phyloP scores from a whole-genome alignment of 2,113 vertebrate species.

The Eulemur rufifrons region DNA sequence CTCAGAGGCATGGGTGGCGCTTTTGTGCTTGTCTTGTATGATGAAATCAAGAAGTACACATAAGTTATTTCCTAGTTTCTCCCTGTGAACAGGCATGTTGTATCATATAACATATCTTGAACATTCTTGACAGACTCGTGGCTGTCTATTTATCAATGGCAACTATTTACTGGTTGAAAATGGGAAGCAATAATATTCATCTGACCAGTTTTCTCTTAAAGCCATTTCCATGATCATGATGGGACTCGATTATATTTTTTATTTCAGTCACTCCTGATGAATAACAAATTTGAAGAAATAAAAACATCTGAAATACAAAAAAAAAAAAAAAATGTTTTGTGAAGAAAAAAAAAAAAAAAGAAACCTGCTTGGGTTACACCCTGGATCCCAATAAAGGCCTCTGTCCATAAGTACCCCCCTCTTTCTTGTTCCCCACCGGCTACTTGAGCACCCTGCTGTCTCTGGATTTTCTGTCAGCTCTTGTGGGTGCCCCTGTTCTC shows the following conservation, averaged over 20 bases:
- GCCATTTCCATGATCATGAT: conserved; percentile 83
- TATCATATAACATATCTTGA: conserved; percentile 89
- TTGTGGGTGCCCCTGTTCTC: no score
- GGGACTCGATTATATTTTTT: conserved; percentile 86
- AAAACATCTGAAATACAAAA: conserved; percentile 57
- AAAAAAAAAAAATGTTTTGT: no score
- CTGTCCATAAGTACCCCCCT: no score
- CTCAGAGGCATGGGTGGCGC: conserved; percentile 97
- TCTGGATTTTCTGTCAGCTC: no score
- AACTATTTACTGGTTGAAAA: conserved; percentile 89
- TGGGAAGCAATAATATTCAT: conserved; percentile 81
- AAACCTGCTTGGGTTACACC: no score
- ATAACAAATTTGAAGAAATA: conserved; percentile 80
- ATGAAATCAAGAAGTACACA: conserved; percentile 95
- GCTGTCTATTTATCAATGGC: conserved; percentile 91
- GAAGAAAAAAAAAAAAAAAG: no score
- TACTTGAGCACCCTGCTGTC: no score
- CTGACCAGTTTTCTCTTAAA: conserved; percentile 79
- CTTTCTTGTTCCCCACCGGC: no score
- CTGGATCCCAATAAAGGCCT: no score
- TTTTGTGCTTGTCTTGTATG: conserved; percentile 97
- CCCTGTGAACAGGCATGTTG: conserved; percentile 83
- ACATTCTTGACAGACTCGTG: conserved; percentile 89
- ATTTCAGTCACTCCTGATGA: conserved; percentile 86
- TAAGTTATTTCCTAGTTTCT: conserved; percentile 84